Base-by-base conservation (phyloP, 2,797 vertebrate species). In the Etheostoma nigrum region DNA sequence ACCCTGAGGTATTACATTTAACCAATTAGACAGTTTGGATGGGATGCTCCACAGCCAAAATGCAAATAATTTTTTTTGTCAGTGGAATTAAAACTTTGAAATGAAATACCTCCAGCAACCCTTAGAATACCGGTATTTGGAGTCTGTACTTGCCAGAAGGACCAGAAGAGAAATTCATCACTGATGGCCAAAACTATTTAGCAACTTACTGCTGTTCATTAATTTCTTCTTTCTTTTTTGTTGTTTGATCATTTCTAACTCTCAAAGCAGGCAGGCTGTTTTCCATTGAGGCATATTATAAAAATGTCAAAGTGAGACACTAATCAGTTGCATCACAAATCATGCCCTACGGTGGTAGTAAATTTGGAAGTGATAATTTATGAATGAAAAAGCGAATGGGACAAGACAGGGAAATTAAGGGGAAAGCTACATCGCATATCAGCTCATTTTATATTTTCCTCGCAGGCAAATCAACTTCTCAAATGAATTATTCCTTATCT, bases 321-420 rank as follows among this genome's bases (percentile, higher is more conserved):
- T 61, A 53, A 74, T 78, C 72, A 76, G 74, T 67, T 19, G 52
- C 63, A 76, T 82, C 78, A 44, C 42, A 48, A 63, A 73, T 76
- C 72, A 57, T 53, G 67, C 70, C 76, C 76, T 14, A 25, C 6
- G 36, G 71, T 47, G 53, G 27, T 66, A 33, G 58, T 81, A 62
- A 60, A 83, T 85, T 59, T 78, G 58, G 72, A 78, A 73, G 53
- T 49, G 74, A 89, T 81, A 4, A 75, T 79, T 82, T 72, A 77
- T 78, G 64, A 81, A 83, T 76, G 33, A 19, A 66, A 65, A 69
- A 71, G 44, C 10, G n/a, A 57, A 70, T 7, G 52, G 51, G 23
- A 67, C 14, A 58, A 44, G 27, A 72, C 57, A 78, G 14, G 61
- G 67, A 71, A 82, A 82, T 80, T 27, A 78, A 74, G 52, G 51